Evolutionary conservation across 1,140 invertebrate genomes (phyloP), one percentile per base, ranked within the genome.

Genomic region (Drosophila tsacasi): DNA sequence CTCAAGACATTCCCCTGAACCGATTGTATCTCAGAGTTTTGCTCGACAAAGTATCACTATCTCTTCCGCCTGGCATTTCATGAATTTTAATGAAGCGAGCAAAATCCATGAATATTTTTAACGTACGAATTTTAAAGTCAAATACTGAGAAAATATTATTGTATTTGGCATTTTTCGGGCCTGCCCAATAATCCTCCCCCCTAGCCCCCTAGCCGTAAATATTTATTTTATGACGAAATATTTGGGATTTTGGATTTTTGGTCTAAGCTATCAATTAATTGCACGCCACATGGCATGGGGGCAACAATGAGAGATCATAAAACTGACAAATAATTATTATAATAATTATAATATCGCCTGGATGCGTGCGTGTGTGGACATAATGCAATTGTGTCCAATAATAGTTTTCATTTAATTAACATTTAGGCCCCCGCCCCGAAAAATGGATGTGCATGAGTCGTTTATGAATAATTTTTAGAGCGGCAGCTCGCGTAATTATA

Each of bases 361-460:
- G n/a, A n/a, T n/a, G 44, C 7, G 21, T 44, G 42, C 12, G 4
- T 12, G 44, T 57, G 39, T 49, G 61, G 57, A 47, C 69, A 77
- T 74, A 81, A 66, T 60, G 47, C 69, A 72, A 73, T 73, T 73
- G 69, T 52, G 59, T 67, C 42, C 76, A 82, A 83, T 79, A 79
- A 76, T 73, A 76, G 69, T 65, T 55, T 72, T 71, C 80, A 89
- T 86, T 86, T 86, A 87, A 89, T 86, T 86, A 86, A 89, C 77
- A 89, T 83, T 77, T 83, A 77, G 76, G 23, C 55, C 47, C 27
- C 32, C 25, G 8, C 17, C 23, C 47, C 25, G 17, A 35, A 67
- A 73, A 86, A 63, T 83, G 60, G 46, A 68, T 72, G 60, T 73
- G 57, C 8, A 1, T 25, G 62, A 7, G 23, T 42, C 40, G n/a